Conservation (phyloP, 2,797 vertebrate genomes). For the Gymnothorax reevesii region DNA sequence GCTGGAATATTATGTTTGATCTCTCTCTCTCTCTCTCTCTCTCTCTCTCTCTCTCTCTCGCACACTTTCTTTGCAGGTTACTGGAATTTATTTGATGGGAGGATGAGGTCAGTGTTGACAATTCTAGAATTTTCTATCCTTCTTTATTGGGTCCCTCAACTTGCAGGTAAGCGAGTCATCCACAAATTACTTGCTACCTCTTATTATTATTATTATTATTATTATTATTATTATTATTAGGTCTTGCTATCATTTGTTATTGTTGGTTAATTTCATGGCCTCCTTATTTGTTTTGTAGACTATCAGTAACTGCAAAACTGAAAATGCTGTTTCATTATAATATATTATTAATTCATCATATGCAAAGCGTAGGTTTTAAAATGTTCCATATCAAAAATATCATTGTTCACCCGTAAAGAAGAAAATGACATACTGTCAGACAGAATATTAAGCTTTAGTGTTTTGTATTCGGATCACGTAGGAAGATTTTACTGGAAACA, state of each 20-base stretch:
- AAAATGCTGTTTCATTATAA: no score
- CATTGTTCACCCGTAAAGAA: no score
- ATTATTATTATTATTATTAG: background rate
- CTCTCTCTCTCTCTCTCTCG: background rate
- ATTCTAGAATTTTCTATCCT: constrained; percentile 44
- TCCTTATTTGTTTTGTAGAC: background rate
- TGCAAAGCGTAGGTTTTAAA: no score
- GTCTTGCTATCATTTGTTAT: background rate
- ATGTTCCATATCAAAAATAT: no score
- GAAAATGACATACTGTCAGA: no score
- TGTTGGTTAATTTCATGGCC: background rate
- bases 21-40: background rate
- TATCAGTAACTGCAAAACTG: background rate
- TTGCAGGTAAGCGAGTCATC: constrained; percentile 50
- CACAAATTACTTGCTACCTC: background rate
- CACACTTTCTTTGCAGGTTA: constrained; percentile 31
- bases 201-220: background rate
- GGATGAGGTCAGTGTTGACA: constrained; percentile 52
- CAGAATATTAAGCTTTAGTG: no score
- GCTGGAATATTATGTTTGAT: constrained; percentile 5
- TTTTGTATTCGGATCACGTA: background rate
- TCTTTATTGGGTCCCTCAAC: constrained; percentile 42
- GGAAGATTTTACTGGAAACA: background rate
- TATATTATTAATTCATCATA: no score
- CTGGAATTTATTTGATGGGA: constrained; percentile 23